These are phyloP conservation scores for Diadegma fenestrale DNA, from an alignment of 2,888 invertebrate genomes.

Conservation along the genomic window DNA sequence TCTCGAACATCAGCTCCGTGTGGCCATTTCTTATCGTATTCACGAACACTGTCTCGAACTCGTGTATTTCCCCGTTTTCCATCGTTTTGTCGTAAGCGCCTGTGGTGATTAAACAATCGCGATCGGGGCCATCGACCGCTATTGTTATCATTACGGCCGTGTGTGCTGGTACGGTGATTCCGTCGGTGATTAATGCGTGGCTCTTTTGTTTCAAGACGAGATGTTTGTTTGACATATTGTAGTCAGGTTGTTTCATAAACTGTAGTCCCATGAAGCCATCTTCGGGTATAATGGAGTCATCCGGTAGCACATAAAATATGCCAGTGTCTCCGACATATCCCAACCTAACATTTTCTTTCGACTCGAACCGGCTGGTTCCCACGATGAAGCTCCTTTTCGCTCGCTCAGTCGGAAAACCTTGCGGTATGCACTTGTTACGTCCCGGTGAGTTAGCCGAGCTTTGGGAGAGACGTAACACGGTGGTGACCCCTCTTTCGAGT, in stretches of 20 bases:
- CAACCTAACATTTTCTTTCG: conserved; percentile 3
- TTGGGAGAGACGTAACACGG: too few relatives aligned
- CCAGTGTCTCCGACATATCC: conserved; percentile 14
- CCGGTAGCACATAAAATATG: conserved; percentile 27
- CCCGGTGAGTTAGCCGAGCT: too few relatives aligned
- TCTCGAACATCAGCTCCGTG: conserved; percentile 24
- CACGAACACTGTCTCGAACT: neutral
- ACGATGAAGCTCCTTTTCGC: conserved; percentile 18
- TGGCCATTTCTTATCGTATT: neutral
- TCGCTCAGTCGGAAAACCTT: too few relatives aligned
- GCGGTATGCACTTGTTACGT: too few relatives aligned
- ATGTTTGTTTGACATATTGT: conserved; percentile 20
- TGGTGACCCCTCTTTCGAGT: too few relatives aligned
- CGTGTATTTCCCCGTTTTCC: conserved; percentile 14
- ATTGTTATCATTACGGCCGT: conserved; percentile 36
- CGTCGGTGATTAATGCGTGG: conserved; percentile 30
- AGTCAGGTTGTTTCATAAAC: conserved; percentile 26
- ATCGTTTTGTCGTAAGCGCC: conserved; percentile 7
- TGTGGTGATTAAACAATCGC: conserved; percentile 29
- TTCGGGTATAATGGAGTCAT: conserved; percentile 26
- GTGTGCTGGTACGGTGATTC: conserved; percentile 26
- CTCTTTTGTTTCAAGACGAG: conserved; percentile 24
- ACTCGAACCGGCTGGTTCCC: conserved; percentile 33
- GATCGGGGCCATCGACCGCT: conserved; percentile 22
- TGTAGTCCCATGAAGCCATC: conserved; percentile 25